Evolutionary conservation across 2,888 invertebrate species (phyloP), one percentile per base, ranked within the genome.

Genomic region (Brenthis hecate): DNA sequence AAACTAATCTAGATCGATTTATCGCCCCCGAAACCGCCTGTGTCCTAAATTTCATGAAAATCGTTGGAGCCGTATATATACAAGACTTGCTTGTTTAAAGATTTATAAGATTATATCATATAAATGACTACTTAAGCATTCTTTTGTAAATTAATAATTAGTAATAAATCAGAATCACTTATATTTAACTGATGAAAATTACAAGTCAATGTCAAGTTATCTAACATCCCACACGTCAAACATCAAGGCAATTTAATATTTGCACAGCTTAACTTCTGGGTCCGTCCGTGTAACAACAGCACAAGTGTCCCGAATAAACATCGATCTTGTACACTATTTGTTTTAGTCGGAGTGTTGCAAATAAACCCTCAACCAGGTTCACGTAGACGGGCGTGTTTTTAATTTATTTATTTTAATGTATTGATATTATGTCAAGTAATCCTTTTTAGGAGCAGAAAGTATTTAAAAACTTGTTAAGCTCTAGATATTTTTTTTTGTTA

Each of bases 301-400:
- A 75, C 77, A 78, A 82, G 83, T 85, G 82, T 83, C 86, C 85
- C 84, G 77, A 86, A 85, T 82, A 88, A 88, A 89, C 89, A 88
- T 84, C 81, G 82, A 86, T 88, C 85, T 85, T 81, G 79, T 78
- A 72, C 75, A 77, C 78, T 86, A 83, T 87, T 88, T 88, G 84
- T 85, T 83, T 85, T 84, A 77, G 79, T 77, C 53, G 76, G 57
- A 68, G 77, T 75, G 78, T 77, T 78, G 78, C 81, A 80, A 84
- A 85, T 80, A 82, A 74, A 74, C 77, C 78, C 80, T 78, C 77
- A 74, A 69, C 68, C 71, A 36, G 57, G 13, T 28, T 16, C 6
- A 36, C 0, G 63, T 51, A 72, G 64, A 72, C 71, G 47, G 51
- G 66, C 68, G 68, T 23, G 55, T 55, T 16, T 14, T 43, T 4